Base-by-base conservation (phyloP, 2,888 invertebrate genomes). In the Standfussiana lucernea region DNA sequence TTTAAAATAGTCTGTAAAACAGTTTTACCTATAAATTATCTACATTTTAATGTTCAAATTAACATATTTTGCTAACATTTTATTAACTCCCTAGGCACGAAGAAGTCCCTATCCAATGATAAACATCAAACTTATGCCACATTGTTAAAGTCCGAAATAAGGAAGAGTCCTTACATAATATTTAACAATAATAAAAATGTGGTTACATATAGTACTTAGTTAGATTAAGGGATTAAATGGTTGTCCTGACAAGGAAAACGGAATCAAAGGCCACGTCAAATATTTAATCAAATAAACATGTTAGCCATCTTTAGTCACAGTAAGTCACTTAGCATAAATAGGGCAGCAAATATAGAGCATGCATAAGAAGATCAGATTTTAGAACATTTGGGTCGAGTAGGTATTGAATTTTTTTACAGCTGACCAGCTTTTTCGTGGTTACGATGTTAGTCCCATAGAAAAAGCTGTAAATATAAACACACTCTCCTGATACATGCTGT, bases 191-290 rank as follows among this genome's bases (percentile, higher is more conserved):
- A 24, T 64, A 24, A 45, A 47, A 42, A 65, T 35, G 13, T 21
- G 7, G 4, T 13, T 18, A 11, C 3, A 32, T 15, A n/a, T 10
- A 42, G 32, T 21, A n/a, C 3, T 18, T 82, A 42, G 28, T 66
- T 66, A 70, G 32, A 61, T 69, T 66, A 62, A 50, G 28, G 45
- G 53, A 83, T 62, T 64, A 24, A 47, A 77, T 32, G 45, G 24
- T 50, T 67, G 40, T n/a, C 40, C 13, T 50, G 47, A 85, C 47
- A 62, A 80, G 65, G 47, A 85, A 72, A 80, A 80, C 24, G 6
- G 5, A 47, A 32, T 61, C 11, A 32, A 68, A 50, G 53, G 61
- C 37, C 35, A 79, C n/a, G 10, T 47, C 69, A 67, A 32, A 67
- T 47, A 64, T 21, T 64, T 35, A 56, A 75, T 64, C 45, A 32